Conservation (phyloP, 2,797 vertebrate species). For the Geotrypetes seraphini region DNA sequence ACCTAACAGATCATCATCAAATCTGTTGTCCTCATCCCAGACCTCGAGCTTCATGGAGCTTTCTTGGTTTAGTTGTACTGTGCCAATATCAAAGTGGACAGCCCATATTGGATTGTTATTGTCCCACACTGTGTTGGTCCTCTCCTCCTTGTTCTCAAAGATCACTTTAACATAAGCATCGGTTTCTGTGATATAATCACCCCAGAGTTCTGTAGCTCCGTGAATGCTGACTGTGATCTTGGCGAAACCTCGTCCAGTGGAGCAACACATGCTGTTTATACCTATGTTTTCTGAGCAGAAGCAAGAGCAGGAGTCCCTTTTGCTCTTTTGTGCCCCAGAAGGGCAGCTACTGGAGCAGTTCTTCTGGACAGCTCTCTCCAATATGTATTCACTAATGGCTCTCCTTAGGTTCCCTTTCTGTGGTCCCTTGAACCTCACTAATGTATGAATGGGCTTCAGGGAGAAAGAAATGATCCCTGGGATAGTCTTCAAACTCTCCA, state of each 20-base stretch:
- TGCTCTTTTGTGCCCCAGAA: slow-evolving; percentile 35
- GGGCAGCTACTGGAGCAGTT: slow-evolving; percentile 53
- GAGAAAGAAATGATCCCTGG: slow-evolving; percentile 66
- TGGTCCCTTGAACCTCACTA: slow-evolving; percentile 26
- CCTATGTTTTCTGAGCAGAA: slow-evolving; percentile 29
- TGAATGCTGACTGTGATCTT: slow-evolving; percentile 46
- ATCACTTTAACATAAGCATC: slow-evolving; percentile 72
- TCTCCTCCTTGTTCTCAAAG: slow-evolving; percentile 47
- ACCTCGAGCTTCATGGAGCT: slow-evolving; percentile 61
- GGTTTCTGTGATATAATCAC: slow-evolving; percentile 47
- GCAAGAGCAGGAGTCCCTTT: slow-evolving; percentile 40
- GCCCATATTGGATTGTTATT: slow-evolving; percentile 64
- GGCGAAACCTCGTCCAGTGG: slow-evolving; percentile 57
- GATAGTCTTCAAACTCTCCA: slow-evolving; percentile 34
- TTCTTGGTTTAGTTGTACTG: slow-evolving; percentile 16
- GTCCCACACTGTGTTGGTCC: slow-evolving; percentile 51
- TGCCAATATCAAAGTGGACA: slow-evolving; percentile 45
- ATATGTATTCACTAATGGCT: slow-evolving; percentile 69
- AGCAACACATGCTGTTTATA: slow-evolving; percentile 68
- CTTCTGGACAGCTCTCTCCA: slow-evolving; percentile 53
- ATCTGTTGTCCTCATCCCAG: slow-evolving; percentile 68
- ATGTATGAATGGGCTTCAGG: slow-evolving; percentile 59
- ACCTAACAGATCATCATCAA: slow-evolving; percentile 70
- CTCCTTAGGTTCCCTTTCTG: slow-evolving; percentile 45
- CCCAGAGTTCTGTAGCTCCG: slow-evolving; percentile 47